Base-by-base conservation (phyloP, 2,797 vertebrate genomes). In the Eidolon dupreanum region DNA sequence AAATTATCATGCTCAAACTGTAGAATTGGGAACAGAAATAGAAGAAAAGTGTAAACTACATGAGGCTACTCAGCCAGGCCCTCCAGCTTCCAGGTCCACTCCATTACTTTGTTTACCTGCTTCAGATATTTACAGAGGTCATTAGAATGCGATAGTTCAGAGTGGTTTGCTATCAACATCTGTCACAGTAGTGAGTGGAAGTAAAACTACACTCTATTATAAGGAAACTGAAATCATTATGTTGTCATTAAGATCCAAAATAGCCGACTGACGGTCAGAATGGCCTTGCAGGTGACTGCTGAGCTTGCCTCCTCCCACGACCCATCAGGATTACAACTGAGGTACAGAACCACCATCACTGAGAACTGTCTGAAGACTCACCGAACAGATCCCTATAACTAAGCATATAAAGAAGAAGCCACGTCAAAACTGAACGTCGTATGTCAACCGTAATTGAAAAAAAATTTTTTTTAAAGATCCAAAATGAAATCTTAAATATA, bases 101-200 rank as follows among this genome's bases (percentile, higher is more conserved):
- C 24, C 38, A 0, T 20, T 22, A n/a, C 15, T 16, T 24, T 66
- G 22, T 6, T 36, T 13, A 22, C 41, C 66, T 33, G 3, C 28
- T 59, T 38, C 53, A 9, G 19, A 4, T 28, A 36, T n/a, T 46
- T 17, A 53, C 13, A 73, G 83, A 75, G 19, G 13, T 11, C 26
- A 5, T 28, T 16, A 17, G 33, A 16, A 12, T 6, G 7, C 8
- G 11, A 19, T 3, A 12, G 19, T 20, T 75, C 6, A 36, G 24
- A 65, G 17, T 10, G 1, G 5, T 19, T 1, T 20, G 0, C 0
- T 0, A 46, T 16, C 31, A 31, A 31, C 10, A 1, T 22, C 31
- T 11, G 8, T 53, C 26, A 26, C 11, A 33, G 24, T 0, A 20
- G 11, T 5, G 19, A 41, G 31, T 3, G 10, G 38, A 83, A 63